A percentile compares a stretch with the other conserved stretches of the same genome.
phyloP scores from a whole-genome alignment of 64 coral and sea anemone species.

The Acropora yongei region DNA sequence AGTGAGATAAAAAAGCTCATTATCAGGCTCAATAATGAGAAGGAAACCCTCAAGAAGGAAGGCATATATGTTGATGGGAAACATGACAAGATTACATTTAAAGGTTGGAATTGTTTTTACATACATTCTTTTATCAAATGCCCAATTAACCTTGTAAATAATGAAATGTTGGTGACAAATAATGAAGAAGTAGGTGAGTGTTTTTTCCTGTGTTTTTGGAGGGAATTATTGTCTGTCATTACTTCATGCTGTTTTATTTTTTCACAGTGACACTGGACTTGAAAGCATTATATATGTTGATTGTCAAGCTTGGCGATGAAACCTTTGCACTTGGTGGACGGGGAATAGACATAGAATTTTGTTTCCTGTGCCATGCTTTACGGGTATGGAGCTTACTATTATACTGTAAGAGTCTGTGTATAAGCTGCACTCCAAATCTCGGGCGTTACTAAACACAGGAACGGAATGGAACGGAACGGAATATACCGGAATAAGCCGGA shows the following conservation, averaged over 20 bases:
- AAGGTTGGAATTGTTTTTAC: not conserved
- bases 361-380: slow-evolving; percentile 49
- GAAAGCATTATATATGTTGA: not conserved
- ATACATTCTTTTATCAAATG: too few relatives aligned
- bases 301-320: not conserved
- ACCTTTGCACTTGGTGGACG: not conserved
- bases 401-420: too few relatives aligned
- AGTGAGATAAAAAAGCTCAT: not conserved
- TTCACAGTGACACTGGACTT: not conserved
- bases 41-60: not conserved
- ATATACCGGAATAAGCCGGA: too few relatives aligned
- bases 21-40: not conserved
- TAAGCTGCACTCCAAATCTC: not conserved
- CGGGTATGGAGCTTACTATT: slow-evolving; percentile 14
- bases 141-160: not conserved
- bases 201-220: too few relatives aligned
- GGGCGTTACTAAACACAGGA: too few relatives aligned
- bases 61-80: slow-evolving; percentile 29
- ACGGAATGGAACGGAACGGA: too few relatives aligned
- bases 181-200: too few relatives aligned
- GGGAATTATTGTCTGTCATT: not conserved
- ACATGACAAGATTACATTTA: slow-evolving; percentile 7
- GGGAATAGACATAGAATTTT: slow-evolving; percentile 37
- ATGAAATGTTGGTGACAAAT: too few relatives aligned
- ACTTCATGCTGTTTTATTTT: not conserved